These are phyloP conservation scores for Platygyra sinensis DNA, from an alignment of 64 coral and sea anemone genomes.

Conservation along the genomic window DNA sequence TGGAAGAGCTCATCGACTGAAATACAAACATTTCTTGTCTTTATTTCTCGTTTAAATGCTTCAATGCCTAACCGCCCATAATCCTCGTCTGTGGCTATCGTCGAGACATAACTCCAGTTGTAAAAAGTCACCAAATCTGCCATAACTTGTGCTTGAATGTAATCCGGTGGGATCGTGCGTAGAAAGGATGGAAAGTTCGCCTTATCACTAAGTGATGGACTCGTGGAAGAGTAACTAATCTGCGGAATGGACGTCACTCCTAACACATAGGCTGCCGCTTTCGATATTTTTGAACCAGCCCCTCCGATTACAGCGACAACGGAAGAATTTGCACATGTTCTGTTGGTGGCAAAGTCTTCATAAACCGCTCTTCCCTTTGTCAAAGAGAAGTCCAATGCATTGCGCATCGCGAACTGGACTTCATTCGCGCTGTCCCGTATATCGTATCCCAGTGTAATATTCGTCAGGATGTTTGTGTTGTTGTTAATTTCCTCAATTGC, in stretches of 20 bases:
- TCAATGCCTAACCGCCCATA: conserved; percentile 91
- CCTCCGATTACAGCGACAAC: conserved; percentile 81
- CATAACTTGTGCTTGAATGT: conserved; percentile 92
- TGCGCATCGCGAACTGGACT: conserved; percentile 64
- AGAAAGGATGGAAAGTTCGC: conserved; percentile 85
- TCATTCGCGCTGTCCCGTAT: conserved; percentile 79
- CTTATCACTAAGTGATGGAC: conserved; percentile 89
- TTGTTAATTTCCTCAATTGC: conserved; percentile 84
- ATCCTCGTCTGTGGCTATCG: conserved; percentile 87
- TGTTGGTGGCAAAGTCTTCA: background rate
- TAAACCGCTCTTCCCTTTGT: background rate
- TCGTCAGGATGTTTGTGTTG: conserved; percentile 44
- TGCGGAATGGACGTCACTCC: conserved; percentile 77
- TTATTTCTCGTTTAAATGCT: conserved; percentile 83
- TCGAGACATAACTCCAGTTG: conserved; percentile 92
- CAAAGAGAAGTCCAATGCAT: conserved; percentile 65
- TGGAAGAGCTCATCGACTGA: conserved; percentile 92
- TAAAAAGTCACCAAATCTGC: conserved; percentile 79
- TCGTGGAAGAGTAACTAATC: conserved; percentile 97
- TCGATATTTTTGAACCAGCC: conserved; percentile 90
- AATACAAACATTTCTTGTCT: conserved; percentile 80
- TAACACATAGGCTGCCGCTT: conserved; percentile 71
- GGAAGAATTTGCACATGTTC: conserved; percentile 40
- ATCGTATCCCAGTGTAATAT: conserved; percentile 74
- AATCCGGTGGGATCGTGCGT: conserved; percentile 90